These are phyloP conservation scores for Pelobates cultripes DNA, from an alignment of 2,797 vertebrate genomes.

Conservation along the genomic window DNA sequence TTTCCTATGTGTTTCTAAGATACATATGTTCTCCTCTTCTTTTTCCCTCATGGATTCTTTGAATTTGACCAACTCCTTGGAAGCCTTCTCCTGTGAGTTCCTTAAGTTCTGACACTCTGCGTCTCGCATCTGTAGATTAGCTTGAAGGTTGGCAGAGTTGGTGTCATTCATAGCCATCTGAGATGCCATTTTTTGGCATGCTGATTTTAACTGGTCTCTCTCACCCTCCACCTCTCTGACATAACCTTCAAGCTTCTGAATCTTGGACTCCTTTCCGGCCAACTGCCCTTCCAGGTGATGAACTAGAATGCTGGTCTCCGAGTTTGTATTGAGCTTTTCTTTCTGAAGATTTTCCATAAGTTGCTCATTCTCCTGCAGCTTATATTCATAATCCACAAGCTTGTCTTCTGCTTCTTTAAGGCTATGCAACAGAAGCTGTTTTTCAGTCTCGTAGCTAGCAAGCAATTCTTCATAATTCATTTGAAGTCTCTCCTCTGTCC, in stretches of 20 bases:
- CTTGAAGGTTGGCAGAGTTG: conserved; percentile 82
- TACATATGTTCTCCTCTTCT: conserved; percentile 85
- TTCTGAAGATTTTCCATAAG: conserved; percentile 85
- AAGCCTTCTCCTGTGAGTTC: conserved; percentile 80
- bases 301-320: conserved; percentile 78
- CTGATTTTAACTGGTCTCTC: conserved; percentile 80
- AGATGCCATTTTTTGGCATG: conserved; percentile 89
- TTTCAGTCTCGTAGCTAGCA: conserved; percentile 88
- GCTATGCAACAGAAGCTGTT: conserved; percentile 79
- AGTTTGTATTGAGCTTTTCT: conserved; percentile 76
- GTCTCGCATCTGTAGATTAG: conserved; percentile 80
- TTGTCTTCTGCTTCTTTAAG: conserved; percentile 83
- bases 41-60: conserved; percentile 84
- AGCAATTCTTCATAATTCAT: conserved; percentile 80
- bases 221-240: conserved; percentile 85
- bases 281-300: conserved; percentile 86
- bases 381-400: conserved; percentile 79
- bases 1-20: conserved; percentile 85
- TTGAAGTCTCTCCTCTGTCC: conserved; percentile 89
- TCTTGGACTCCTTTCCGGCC: conserved; percentile 74
- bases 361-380: conserved; percentile 81
- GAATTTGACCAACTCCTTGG: conserved; percentile 83
- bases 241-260: conserved; percentile 81
- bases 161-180: conserved; percentile 83
- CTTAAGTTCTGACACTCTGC: conserved; percentile 84